These are phyloP conservation scores for Fukomys damarensis DNA, from an alignment of 2,113 vertebrate genomes.

Conservation along the genomic window DNA sequence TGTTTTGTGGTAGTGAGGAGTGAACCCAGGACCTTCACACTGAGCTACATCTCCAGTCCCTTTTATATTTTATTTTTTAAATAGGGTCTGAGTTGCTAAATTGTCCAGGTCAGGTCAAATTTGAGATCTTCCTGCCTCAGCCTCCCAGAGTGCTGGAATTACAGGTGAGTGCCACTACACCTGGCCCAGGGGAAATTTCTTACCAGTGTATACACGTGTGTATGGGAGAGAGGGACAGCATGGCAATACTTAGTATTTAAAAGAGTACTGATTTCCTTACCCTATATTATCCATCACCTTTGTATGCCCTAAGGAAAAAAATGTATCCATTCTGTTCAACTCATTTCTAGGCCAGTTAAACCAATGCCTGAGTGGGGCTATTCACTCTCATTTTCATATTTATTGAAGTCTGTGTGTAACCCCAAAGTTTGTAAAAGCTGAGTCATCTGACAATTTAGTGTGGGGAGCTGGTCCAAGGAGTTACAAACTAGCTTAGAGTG, in stretches of 20 bases:
- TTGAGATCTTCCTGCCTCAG: neutral
- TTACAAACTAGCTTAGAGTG: slow-evolving; percentile 2
- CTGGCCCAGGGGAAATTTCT: neutral
- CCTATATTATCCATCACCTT: neutral
- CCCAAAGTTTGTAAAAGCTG: neutral
- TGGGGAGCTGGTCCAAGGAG: neutral
- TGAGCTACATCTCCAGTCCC: neutral
- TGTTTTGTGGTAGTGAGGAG: neutral
- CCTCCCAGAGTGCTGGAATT: neutral
- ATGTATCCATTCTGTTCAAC: neutral
- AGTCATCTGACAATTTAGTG: neutral
- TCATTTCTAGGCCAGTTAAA: slow-evolving; percentile 40
- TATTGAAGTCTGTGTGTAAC: slow-evolving; percentile 14
- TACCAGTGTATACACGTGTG: neutral
- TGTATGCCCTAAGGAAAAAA: slow-evolving; percentile 31
- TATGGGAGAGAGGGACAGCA: neutral
- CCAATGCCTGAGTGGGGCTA: neutral
- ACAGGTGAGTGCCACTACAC: neutral
- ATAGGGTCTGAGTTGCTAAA: neutral
- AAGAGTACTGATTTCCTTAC: neutral
- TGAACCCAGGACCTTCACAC: neutral
- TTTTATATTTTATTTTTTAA: neutral
- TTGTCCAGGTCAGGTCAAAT: neutral
- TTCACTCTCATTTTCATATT: slow-evolving; percentile 12
- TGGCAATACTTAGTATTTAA: neutral